Percentiles rank a stretch among this genome's conserved stretches.
phyloP scores from a whole-genome alignment of 2,797 vertebrate species.

The Pipistrellus pygmaeus region DNA sequence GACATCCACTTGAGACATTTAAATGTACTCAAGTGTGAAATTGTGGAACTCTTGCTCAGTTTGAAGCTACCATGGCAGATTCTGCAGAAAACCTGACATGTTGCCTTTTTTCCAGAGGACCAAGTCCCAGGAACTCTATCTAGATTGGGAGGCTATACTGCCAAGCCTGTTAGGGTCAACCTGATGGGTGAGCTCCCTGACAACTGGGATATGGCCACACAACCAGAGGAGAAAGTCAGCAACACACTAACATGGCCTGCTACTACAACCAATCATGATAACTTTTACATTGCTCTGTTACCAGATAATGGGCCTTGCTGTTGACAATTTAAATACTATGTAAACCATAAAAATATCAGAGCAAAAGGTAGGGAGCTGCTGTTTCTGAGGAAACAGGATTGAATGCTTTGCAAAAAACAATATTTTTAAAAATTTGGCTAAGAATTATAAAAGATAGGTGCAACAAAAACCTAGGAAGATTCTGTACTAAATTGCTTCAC shows the following conservation, averaged over 20 bases:
- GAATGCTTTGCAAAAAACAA: conserved; percentile 20
- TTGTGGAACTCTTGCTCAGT: conserved; percentile 51
- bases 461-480: conserved; percentile 8
- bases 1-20: conserved; percentile 53
- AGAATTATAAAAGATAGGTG: background rate
- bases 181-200: background rate
- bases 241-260: background rate
- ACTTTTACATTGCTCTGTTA: background rate
- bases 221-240: background rate
- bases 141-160: background rate
- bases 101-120: conserved; percentile 4
- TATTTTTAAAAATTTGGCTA: background rate
- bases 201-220: background rate
- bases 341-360: background rate
- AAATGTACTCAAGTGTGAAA: conserved; percentile 62
- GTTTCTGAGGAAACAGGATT: background rate
- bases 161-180: background rate
- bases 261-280: background rate
- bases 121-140: background rate
- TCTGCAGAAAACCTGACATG: conserved; percentile 23
- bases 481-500: conserved; percentile 4
- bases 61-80: conserved; percentile 49
- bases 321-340: background rate
- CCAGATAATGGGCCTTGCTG: background rate
- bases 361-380: background rate